A percentile compares a stretch with the other conserved stretches of the same genome.
These are phyloP conservation scores for Aplysia californica DNA, from an alignment of 1,140 invertebrate species.

Conservation along the genomic window DNA sequence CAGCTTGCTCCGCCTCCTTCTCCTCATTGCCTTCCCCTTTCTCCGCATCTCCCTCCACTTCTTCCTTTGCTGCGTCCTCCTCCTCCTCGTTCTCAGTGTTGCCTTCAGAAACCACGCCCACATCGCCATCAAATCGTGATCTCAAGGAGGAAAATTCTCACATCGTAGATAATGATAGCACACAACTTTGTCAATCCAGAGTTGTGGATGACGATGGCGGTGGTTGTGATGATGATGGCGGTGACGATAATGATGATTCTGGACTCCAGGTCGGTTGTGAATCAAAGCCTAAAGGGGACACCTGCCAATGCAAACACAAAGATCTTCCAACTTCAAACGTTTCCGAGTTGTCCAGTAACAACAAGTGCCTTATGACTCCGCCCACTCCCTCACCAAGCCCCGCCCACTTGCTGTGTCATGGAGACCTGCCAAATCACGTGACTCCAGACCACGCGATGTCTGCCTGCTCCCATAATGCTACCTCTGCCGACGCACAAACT, in stretches of 20 bases:
- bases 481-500: no score
- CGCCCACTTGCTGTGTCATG: no score
- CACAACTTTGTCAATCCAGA: background rate
- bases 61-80: background rate
- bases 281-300: background rate
- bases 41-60: background rate
- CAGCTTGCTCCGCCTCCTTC: slow-evolving; percentile 10
- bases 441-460: no score
- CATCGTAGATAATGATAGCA: background rate
- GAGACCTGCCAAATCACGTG: no score
- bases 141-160: background rate
- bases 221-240: no score
- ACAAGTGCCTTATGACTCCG: no score
- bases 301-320: no score
- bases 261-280: background rate
- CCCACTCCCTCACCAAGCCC: no score
- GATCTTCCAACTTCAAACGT: no score
- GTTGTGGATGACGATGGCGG: background rate
- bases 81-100: slow-evolving; percentile 16
- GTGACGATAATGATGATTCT: background rate
- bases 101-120: background rate
- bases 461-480: no score
- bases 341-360: no score
- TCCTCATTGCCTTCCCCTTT: slow-evolving; percentile 18
- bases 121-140: background rate